phyloP scores from a whole-genome alignment of 2,888 invertebrate genomes.

The Neoitamus cyanurus region DNA sequence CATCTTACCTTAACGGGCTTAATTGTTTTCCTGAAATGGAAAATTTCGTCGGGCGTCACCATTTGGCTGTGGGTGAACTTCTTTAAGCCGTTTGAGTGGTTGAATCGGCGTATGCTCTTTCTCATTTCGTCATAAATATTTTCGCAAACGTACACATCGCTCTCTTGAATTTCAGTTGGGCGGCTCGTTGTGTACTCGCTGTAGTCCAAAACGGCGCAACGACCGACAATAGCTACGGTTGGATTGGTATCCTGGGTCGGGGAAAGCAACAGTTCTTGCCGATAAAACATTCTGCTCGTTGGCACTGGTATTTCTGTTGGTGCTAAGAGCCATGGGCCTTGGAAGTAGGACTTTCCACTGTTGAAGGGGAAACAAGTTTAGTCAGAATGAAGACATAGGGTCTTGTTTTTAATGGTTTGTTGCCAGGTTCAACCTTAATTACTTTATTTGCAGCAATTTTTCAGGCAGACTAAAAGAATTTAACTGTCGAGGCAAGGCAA shows the following conservation, averaged over 20 bases:
- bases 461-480: too few species aligned
- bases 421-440: too few species aligned
- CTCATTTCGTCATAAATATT: slow-evolving; percentile 91
- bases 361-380: neutral
- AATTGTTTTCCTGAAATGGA: slow-evolving; percentile 79
- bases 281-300: slow-evolving; percentile 86
- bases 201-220: slow-evolving; percentile 90
- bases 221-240: slow-evolving; percentile 89
- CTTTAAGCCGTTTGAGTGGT: slow-evolving; percentile 76
- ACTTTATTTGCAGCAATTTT: too few species aligned
- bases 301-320: slow-evolving; percentile 81
- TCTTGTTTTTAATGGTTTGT: too few species aligned
- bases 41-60: slow-evolving; percentile 94
- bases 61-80: slow-evolving; percentile 84
- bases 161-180: slow-evolving; percentile 92
- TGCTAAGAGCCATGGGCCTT: slow-evolving; percentile 92
- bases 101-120: slow-evolving; percentile 76
- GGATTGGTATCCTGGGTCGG: slow-evolving; percentile 92
- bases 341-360: slow-evolving; percentile 90
- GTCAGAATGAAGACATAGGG: slow-evolving; percentile 64
- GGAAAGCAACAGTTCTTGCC: slow-evolving; percentile 92
- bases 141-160: slow-evolving; percentile 93
- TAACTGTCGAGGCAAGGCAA: too few species aligned
- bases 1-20: slow-evolving; percentile 68
- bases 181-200: slow-evolving; percentile 91